Evolutionary conservation across 1,140 invertebrate genomes (phyloP).

Genomic region (Drosophila asahinai): DNA sequence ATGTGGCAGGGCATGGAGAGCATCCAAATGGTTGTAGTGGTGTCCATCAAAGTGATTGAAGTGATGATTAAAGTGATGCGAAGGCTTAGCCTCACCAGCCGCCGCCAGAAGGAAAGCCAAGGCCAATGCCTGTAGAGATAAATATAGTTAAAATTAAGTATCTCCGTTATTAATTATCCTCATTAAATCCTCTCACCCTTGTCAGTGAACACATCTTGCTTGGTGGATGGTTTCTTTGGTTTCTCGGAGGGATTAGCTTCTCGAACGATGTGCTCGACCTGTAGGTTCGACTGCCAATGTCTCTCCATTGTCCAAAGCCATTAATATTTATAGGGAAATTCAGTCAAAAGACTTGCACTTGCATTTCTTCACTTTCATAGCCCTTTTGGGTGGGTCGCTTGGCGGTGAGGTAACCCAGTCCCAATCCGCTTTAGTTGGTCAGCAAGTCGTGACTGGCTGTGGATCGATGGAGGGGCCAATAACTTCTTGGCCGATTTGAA

Average conservation of each 20-base stretch:
- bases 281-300: slow-evolving; percentile 38
- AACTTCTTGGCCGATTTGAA: slow-evolving; percentile 51
- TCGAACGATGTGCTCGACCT: slow-evolving; percentile 32
- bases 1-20: slow-evolving; percentile 29
- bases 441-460: slow-evolving; percentile 43
- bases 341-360: slow-evolving; percentile 48
- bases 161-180: too few species aligned
- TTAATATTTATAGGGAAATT: slow-evolving; percentile 66
- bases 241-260: slow-evolving; percentile 17
- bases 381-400: slow-evolving; percentile 13
- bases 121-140: slow-evolving; percentile 30
- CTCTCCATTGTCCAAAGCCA: slow-evolving; percentile 11
- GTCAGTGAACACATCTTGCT: slow-evolving; percentile 72
- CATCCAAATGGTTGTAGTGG: slow-evolving; percentile 26
- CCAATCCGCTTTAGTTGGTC: slow-evolving; percentile 36
- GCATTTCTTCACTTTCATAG: slow-evolving; percentile 67
- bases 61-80: slow-evolving; percentile 60
- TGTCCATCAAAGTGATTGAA: slow-evolving; percentile 41
- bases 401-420: slow-evolving; percentile 37
- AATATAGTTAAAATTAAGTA: too few species aligned
- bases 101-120: slow-evolving; percentile 41
- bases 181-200: slow-evolving; percentile 55
- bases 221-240: slow-evolving; percentile 13
- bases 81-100: slow-evolving; percentile 61
- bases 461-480: slow-evolving; percentile 33